A percentile compares a stretch with the other conserved stretches of the same genome.
phyloP scores from a whole-genome alignment of 2,888 invertebrate genomes.

The Drosophila mulleri region DNA sequence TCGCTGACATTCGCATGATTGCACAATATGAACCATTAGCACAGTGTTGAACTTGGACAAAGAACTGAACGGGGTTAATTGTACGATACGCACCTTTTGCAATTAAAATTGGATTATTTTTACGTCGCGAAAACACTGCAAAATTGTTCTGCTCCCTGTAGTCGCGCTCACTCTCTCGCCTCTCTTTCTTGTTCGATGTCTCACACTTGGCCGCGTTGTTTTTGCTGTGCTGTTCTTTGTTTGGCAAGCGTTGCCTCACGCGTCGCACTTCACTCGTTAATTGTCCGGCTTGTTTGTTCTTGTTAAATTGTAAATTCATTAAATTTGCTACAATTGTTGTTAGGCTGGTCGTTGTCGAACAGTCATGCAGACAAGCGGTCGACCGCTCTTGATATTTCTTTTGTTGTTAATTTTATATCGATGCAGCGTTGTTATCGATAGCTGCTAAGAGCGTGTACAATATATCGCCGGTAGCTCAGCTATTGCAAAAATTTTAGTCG shows the following conservation, averaged over 20 bases:
- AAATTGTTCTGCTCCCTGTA: conserved; percentile 50
- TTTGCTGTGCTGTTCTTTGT: conserved; percentile 34
- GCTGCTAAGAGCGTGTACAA: conserved; percentile 12
- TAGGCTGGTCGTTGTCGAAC: conserved; percentile 28
- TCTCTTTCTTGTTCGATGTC: conserved; percentile 43
- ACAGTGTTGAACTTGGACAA: conserved; percentile 31
- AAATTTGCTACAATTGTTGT: conserved; percentile 33
- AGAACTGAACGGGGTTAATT: conserved; percentile 42
- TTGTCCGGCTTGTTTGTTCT: conserved; percentile 18
- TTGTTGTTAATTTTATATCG: conserved; percentile 59
- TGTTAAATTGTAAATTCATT: conserved; percentile 23
- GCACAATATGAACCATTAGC: conserved; percentile 59
- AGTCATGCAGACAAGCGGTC: conserved; percentile 58
- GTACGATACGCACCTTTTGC: conserved; percentile 67
- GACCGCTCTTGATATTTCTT: conserved; percentile 61
- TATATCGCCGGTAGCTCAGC: conserved; percentile 46
- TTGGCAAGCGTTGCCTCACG: conserved; percentile 18
- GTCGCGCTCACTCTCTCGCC: conserved; percentile 34
- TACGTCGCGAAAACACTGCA: conserved; percentile 64
- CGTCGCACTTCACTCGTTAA: conserved; percentile 31
- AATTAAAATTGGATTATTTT: conserved; percentile 54
- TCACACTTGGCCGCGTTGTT: conserved; percentile 53
- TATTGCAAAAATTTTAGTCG: conserved; percentile 12
- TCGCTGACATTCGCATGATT: conserved; percentile 42
- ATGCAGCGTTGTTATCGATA: conserved; percentile 59